These are phyloP conservation scores for Caprella mutica DNA, from an alignment of 2,888 invertebrate species.

Conservation along the genomic window DNA sequence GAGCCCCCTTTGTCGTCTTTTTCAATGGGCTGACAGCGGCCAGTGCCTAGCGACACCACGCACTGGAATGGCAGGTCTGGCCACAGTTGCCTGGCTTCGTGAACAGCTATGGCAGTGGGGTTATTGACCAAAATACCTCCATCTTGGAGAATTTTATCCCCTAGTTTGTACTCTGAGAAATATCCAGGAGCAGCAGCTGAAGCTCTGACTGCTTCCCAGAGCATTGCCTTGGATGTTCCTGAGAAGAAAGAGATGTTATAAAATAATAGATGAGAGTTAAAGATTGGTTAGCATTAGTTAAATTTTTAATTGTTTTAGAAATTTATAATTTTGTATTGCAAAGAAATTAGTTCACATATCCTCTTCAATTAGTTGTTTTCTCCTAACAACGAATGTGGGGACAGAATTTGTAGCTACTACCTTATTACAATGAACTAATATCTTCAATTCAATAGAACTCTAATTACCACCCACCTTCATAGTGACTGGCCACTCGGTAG, in stretches of 20 bases:
- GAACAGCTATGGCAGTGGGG: constrained; percentile 74
- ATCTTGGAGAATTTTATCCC: constrained; percentile 62
- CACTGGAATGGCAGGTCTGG: constrained; percentile 61
- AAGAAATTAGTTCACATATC: too few relatives aligned
- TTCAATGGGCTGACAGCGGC: constrained; percentile 41
- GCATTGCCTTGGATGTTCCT: constrained; percentile 55
- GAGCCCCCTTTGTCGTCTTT: constrained; percentile 25
- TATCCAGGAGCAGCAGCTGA: constrained; percentile 86
- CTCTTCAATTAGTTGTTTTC: too few relatives aligned
- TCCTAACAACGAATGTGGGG: too few relatives aligned
- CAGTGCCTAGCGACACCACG: constrained; percentile 72
- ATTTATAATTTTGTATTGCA: too few relatives aligned
- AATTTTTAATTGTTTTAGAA: too few relatives aligned
- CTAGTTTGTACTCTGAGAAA: constrained; percentile 66
- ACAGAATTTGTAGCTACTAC: too few relatives aligned
- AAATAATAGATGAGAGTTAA: too few relatives aligned
- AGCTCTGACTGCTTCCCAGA: constrained; percentile 78
- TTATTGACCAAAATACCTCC: constrained; percentile 78
- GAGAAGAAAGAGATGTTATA: too few relatives aligned
- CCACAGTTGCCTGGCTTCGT: constrained; percentile 74
- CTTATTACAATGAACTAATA: too few relatives aligned
- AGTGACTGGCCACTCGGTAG: constrained; percentile 54
- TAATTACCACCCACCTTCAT: too few relatives aligned
- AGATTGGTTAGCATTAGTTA: too few relatives aligned
- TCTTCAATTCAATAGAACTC: too few relatives aligned